These are phyloP conservation scores for Hypsibius dujardini DNA, from an alignment of 1,140 invertebrate species.

Conservation along the genomic window DNA sequence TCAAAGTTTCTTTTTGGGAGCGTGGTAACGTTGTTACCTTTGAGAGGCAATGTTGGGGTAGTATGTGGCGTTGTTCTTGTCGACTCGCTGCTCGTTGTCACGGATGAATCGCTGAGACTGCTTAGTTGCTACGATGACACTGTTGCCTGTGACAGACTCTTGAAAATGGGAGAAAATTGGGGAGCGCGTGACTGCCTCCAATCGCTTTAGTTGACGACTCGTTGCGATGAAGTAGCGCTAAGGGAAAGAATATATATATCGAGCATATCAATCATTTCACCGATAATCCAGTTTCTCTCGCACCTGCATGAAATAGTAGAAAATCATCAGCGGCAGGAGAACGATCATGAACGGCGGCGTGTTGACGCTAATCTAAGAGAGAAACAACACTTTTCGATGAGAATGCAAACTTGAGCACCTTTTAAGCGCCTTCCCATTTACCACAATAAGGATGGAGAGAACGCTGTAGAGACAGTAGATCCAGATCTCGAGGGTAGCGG, in stretches of 20 bases:
- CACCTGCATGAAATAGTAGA: neutral
- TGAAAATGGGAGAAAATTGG: conserved; percentile 58
- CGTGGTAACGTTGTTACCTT: conserved; percentile 21
- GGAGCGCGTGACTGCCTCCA: conserved; percentile 87
- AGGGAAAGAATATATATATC: conserved; percentile 27
- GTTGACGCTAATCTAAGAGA: conserved; percentile 33
- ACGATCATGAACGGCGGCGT: neutral
- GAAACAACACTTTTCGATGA: too few relatives aligned
- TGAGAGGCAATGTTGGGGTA: conserved; percentile 29
- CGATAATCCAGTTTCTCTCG: conserved; percentile 9
- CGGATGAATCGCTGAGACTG: conserved; percentile 20
- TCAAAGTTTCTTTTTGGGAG: too few relatives aligned
- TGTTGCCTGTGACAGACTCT: conserved; percentile 36
- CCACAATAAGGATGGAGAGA: conserved; percentile 27
- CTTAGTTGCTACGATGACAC: conserved; percentile 21
- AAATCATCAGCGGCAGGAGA: neutral
- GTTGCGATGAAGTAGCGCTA: conserved; percentile 84
- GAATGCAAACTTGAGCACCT: too few relatives aligned
- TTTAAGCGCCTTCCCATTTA: conserved; percentile 26
- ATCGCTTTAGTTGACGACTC: conserved; percentile 76
- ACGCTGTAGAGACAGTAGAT: conserved; percentile 33
- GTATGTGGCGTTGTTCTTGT: conserved; percentile 36
- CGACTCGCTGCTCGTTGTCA: conserved; percentile 31
- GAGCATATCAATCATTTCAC: too few relatives aligned
- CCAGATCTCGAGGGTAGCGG: conserved; percentile 38